phyloP scores from a whole-genome alignment of 2,888 invertebrate genomes.

The Malthinus flaveolus region DNA sequence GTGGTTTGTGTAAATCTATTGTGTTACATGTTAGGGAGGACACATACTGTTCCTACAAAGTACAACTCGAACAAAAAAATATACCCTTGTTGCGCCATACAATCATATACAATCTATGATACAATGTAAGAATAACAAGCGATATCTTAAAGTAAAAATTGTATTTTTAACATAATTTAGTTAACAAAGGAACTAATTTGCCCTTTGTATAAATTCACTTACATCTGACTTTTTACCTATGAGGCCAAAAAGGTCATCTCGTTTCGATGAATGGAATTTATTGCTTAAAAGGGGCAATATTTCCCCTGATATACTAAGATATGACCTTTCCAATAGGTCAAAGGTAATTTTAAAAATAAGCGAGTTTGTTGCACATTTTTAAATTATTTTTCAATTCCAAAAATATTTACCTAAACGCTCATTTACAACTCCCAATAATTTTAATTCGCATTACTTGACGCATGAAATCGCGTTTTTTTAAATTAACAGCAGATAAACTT shows the following conservation, averaged over 20 bases:
- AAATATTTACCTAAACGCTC: neutral
- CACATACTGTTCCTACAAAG: conserved; percentile 23
- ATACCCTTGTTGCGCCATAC: conserved; percentile 15
- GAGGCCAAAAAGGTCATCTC: conserved; percentile 50
- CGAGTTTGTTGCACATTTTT: neutral
- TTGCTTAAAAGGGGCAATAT: conserved; percentile 52
- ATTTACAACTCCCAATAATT: too few relatives aligned
- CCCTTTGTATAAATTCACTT: conserved; percentile 23
- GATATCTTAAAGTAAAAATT: neutral
- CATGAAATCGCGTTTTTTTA: conserved; percentile 46
- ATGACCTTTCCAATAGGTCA: conserved; percentile 52
- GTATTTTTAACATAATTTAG: too few relatives aligned
- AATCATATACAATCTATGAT: too few relatives aligned
- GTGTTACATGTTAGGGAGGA: conserved; percentile 29
- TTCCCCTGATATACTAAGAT: conserved; percentile 52
- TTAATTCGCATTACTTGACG: conserved; percentile 47
- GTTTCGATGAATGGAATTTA: conserved; percentile 54
- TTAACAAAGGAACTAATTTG: conserved; percentile 1
- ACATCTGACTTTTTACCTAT: conserved; percentile 47
- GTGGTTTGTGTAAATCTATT: conserved; percentile 30
- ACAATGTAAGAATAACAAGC: neutral
- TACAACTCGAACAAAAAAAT: conserved; percentile 28
- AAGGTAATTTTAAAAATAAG: conserved; percentile 38
- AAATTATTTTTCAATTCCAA: neutral
- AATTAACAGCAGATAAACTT: conserved; percentile 15